A percentile compares a stretch with the other conserved stretches of the same genome.
Evolutionary conservation across 2,113 vertebrate species (phyloP).

Genomic region (Setophaga kirtlandii): DNA sequence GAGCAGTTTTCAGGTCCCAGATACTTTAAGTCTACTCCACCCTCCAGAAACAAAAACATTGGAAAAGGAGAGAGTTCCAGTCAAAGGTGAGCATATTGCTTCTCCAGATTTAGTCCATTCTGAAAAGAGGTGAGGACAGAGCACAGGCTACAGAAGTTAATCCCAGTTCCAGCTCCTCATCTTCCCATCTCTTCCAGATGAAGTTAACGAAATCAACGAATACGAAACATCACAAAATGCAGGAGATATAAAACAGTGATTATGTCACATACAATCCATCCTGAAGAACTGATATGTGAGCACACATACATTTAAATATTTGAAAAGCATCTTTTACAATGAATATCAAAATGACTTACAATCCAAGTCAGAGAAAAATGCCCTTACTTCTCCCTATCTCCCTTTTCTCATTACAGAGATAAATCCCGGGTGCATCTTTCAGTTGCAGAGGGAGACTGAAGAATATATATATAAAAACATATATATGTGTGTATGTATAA

Average conservation of each 20-base stretch:
- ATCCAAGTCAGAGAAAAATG: conserved; percentile 75
- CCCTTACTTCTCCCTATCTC: conserved; percentile 70
- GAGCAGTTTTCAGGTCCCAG: background rate
- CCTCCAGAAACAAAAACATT: background rate
- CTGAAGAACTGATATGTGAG: conserved; percentile 68
- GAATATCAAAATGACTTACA: conserved; percentile 79
- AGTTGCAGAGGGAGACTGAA: conserved; percentile 44
- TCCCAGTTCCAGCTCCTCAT: background rate
- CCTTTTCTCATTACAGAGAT: conserved; percentile 81
- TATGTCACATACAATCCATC: conserved; percentile 54
- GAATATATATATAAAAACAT: conserved; percentile 15
- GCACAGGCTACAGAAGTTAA: background rate
- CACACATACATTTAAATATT: conserved; percentile 79
- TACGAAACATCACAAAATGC: conserved; percentile 7
- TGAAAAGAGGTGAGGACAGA: background rate
- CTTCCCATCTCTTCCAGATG: background rate
- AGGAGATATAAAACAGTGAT: conserved; percentile 49
- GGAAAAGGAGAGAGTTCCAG: background rate
- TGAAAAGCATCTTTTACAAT: conserved; percentile 79
- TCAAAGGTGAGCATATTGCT: background rate
- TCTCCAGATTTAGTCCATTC: background rate
- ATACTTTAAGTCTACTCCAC: background rate
- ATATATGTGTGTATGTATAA: background rate
- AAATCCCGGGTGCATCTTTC: conserved; percentile 67
- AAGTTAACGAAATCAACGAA: background rate